These are phyloP conservation scores for Cephalotes varians DNA, from an alignment of 2,888 invertebrate species.

Conservation along the genomic window DNA sequence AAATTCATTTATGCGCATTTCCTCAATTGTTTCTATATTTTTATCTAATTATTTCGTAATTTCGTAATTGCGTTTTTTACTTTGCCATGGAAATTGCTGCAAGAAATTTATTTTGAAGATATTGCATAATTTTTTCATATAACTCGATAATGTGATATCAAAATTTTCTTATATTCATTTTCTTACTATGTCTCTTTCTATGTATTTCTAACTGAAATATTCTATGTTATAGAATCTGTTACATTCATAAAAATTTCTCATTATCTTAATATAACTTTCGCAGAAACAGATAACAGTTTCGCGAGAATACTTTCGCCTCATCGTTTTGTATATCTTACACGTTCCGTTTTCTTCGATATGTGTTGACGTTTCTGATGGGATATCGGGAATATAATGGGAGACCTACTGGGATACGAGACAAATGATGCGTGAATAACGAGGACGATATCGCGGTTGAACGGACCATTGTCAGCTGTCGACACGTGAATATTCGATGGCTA, in stretches of 20 bases:
- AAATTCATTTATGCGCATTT: not conserved
- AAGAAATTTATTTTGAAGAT: not conserved
- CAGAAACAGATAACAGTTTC: not conserved
- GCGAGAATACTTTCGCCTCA: not conserved
- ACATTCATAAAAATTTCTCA: not conserved
- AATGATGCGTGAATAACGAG: constrained; percentile 56
- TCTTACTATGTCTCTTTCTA: too few relatives aligned
- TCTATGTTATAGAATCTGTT: not conserved
- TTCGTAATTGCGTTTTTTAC: not conserved
- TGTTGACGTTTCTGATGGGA: constrained; percentile 33
- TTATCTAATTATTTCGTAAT: not conserved
- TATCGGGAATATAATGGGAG: constrained; percentile 42
- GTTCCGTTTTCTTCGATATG: constrained; percentile 15
- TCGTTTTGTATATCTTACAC: not conserved
- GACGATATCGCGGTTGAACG: constrained; percentile 38
- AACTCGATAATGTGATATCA: not conserved
- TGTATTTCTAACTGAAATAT: not conserved
- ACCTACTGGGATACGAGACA: constrained; percentile 41
- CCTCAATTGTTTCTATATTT: not conserved
- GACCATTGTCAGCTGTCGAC: constrained; percentile 38
- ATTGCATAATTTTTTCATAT: not conserved
- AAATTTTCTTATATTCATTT: not conserved
- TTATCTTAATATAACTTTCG: not conserved
- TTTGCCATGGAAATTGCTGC: not conserved
- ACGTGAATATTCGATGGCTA: constrained; percentile 12